Conservation (phyloP, 2,797 vertebrate species). For the Nyctalus aviator region DNA sequence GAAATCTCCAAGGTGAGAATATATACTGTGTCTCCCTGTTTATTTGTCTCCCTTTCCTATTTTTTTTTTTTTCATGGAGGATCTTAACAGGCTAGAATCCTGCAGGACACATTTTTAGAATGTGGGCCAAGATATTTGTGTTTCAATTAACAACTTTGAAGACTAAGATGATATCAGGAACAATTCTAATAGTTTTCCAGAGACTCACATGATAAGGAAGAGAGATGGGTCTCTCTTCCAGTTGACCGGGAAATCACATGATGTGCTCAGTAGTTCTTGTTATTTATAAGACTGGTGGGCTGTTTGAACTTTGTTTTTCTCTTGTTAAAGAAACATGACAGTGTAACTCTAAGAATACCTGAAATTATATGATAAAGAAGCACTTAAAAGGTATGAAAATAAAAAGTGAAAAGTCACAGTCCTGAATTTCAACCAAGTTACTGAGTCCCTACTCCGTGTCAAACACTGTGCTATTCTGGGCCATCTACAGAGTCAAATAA, state of each 20-base stretch:
- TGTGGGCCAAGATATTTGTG: not conserved
- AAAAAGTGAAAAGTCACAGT: not conserved
- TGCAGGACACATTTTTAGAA: not conserved
- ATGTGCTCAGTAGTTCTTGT: not conserved
- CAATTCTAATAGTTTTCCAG: not conserved
- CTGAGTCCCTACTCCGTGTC: not conserved
- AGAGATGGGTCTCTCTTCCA: not conserved
- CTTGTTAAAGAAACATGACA: not conserved
- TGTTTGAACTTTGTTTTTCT: not conserved
- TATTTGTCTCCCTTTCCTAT: not conserved
- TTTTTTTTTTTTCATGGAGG: not conserved
- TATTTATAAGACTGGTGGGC: not conserved
- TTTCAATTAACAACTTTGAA: slow-evolving; percentile 19
- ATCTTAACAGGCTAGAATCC: not conserved
- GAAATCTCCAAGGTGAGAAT: not conserved
- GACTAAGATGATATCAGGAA: not conserved
- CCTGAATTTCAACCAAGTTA: not conserved
- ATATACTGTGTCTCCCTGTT: not conserved
- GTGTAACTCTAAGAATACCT: not conserved
- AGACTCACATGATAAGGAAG: not conserved
- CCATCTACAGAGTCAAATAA: not conserved
- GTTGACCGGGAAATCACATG: not conserved
- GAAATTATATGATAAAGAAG: not conserved
- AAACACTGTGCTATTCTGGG: not conserved
- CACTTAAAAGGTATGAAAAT: not conserved